These are phyloP conservation scores for Dryobotodes eremita DNA, from an alignment of 2,888 invertebrate genomes.

Conservation along the genomic window DNA sequence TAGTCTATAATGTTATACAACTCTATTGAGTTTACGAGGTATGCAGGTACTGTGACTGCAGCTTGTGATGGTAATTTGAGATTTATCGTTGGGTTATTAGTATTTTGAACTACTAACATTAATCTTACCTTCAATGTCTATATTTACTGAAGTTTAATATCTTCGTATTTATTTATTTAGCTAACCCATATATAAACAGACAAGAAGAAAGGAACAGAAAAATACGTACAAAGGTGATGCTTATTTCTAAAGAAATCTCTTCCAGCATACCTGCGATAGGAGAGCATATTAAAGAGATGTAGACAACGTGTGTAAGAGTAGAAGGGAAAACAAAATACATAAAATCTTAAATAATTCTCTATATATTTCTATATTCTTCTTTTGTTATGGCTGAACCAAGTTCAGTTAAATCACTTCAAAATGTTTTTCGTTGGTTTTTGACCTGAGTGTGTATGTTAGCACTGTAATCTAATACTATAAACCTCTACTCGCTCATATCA, in stretches of 20 bases:
- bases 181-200: no score
- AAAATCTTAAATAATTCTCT: no score
- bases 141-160: background rate
- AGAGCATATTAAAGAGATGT: no score
- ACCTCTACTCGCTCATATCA: background rate
- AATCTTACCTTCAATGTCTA: background rate
- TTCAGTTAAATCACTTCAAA: background rate
- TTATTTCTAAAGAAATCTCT: no score
- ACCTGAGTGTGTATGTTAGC: background rate
- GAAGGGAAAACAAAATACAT: no score
- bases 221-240: no score
- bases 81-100: background rate
- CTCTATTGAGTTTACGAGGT: slow-evolving; percentile 42
- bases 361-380: no score
- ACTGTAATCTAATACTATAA: background rate
- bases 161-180: no score
- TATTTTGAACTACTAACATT: background rate
- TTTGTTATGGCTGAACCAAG: background rate
- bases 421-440: background rate
- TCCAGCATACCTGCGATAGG: no score
- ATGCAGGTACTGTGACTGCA: background rate
- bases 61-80: slow-evolving; percentile 6
- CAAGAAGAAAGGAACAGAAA: no score
- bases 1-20: slow-evolving; percentile 31
- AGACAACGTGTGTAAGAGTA: no score